phyloP scores from a whole-genome alignment of 2,113 vertebrate genomes.

The Pitta sordida region DNA sequence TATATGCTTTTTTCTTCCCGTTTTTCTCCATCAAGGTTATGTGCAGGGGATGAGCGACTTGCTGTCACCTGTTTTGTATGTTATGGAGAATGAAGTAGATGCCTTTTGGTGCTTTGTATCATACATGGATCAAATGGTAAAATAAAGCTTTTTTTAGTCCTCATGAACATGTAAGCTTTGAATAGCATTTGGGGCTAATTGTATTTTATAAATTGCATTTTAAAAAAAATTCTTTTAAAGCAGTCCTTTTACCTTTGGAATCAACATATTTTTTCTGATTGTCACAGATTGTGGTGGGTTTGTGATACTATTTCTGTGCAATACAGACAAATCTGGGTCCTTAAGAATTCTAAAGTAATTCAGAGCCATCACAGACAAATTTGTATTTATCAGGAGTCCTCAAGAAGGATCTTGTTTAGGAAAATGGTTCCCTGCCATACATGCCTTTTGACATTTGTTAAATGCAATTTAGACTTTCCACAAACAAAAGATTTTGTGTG shows the following conservation, averaged over 20 bases:
- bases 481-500: background rate
- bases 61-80: conserved; percentile 90
- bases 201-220: no score
- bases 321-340: background rate
- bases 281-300: background rate
- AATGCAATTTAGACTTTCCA: background rate
- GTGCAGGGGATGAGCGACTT: conserved; percentile 98
- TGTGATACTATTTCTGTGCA: background rate
- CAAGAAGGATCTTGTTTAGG: background rate
- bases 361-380: background rate
- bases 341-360: background rate
- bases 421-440: background rate
- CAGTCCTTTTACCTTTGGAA: background rate
- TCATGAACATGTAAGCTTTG: background rate
- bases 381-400: background rate
- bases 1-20: background rate
- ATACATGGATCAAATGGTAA: conserved; percentile 97
- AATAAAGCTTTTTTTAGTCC: background rate
- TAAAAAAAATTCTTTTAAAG: background rate
- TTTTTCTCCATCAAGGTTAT: conserved; percentile 78
- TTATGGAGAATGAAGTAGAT: conserved; percentile 97
- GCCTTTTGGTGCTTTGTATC: conserved; percentile 97
- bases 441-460: background rate
- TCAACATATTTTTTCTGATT: background rate
- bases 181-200: background rate